phyloP scores from a whole-genome alignment of 2,797 vertebrate species.

The Falco cherrug region DNA sequence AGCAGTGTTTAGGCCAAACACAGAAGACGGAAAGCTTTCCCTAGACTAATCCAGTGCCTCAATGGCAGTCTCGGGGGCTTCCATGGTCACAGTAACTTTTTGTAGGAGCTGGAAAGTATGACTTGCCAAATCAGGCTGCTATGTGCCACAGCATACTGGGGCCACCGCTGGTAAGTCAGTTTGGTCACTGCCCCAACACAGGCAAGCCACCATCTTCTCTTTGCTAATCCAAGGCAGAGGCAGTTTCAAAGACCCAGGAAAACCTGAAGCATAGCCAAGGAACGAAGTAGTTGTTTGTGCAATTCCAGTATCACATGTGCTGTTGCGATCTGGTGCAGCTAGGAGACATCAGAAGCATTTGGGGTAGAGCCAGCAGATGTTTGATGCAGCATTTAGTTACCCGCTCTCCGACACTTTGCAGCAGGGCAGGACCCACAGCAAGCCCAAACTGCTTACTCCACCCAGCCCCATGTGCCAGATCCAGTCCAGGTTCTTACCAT shows the following conservation, averaged over 20 bases:
- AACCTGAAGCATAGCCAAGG: background rate
- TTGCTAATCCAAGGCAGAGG: background rate
- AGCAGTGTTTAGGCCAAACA: background rate
- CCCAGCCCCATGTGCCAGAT: background rate
- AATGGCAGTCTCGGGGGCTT: background rate
- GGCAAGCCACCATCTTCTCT: background rate
- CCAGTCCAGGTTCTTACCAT: background rate
- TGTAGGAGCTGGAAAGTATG: background rate
- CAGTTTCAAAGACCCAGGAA: background rate
- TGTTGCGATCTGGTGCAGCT: background rate
- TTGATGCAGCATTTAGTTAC: background rate
- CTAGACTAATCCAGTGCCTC: background rate
- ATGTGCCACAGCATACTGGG: accelerated
- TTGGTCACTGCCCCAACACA: background rate
- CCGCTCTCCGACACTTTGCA: accelerated
- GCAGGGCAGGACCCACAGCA: background rate
- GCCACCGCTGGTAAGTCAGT: background rate
- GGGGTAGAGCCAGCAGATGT: background rate
- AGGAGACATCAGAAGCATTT: background rate
- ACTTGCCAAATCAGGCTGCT: background rate
- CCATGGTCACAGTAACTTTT: background rate
- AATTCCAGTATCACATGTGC: background rate
- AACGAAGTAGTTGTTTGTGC: background rate
- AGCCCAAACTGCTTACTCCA: background rate
- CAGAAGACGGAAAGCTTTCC: background rate